phyloP scores from a whole-genome alignment of 2,113 vertebrate species.

The Ovis canadensis region DNA sequence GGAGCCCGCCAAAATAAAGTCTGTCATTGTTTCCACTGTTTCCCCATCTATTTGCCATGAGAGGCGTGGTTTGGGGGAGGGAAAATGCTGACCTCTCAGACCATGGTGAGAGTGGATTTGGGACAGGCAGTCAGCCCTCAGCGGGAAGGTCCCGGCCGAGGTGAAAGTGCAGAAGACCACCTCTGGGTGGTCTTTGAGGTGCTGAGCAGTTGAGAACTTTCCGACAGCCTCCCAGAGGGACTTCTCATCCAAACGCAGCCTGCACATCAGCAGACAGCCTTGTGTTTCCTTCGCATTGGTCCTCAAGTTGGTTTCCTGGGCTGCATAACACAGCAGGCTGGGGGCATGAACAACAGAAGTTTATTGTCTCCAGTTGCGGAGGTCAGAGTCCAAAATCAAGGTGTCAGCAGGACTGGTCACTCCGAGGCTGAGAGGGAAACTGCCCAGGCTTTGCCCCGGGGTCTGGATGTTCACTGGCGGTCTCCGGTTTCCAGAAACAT shows the following conservation, averaged over 20 bases:
- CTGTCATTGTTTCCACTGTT: neutral
- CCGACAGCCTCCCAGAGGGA: neutral
- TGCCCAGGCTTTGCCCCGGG: neutral
- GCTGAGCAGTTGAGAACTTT: neutral
- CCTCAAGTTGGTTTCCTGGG: neutral
- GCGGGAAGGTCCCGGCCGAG: fast-evolving
- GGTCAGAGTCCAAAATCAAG: fast-evolving
- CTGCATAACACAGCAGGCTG: neutral
- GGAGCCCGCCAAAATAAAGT: neutral
- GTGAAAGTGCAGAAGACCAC: neutral
- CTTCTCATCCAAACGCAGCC: neutral
- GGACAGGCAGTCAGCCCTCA: neutral
- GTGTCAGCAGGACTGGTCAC: neutral
- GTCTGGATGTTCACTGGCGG: fast-evolving
- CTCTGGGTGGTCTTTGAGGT: neutral
- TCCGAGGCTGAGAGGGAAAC: neutral
- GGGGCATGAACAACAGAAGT: neutral
- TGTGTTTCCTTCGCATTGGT: neutral
- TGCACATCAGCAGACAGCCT: neutral
- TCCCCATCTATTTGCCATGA: neutral
- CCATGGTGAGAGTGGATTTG: too few species aligned
- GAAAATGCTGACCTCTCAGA: fast-evolving
- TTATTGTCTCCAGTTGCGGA: fast-evolving
- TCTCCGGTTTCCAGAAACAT: fast-evolving
- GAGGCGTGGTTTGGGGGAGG: fast-evolving